Percentiles rank a stretch among this genome's conserved stretches.
Evolutionary conservation across 2,888 invertebrate species (phyloP).

Genomic region (Brassicogethes aeneus): DNA sequence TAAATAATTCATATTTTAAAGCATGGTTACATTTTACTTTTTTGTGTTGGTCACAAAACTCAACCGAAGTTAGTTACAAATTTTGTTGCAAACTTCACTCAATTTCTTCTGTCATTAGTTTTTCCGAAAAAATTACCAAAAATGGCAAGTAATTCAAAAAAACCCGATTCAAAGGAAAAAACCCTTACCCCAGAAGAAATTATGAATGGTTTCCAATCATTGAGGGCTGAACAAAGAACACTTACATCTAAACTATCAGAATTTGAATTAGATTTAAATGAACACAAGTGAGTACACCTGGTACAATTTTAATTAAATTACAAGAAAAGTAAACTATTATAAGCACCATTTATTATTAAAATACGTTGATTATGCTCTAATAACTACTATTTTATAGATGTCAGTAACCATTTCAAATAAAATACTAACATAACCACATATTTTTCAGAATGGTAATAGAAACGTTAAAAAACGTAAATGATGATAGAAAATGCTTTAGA

Average conservation of each 20-base stretch:
- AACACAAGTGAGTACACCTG: constrained; percentile 73
- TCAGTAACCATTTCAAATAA: constrained; percentile 4
- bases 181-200: constrained; percentile 66
- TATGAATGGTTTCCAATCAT: constrained; percentile 74
- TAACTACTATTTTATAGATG: background rate
- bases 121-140: too few species aligned
- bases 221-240: constrained; percentile 80
- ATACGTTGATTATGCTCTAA: too few species aligned
- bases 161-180: constrained; percentile 40
- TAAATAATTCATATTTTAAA: too few species aligned
- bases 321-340: background rate
- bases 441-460: constrained; percentile 85
- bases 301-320: background rate
- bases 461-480: constrained; percentile 78
- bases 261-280: constrained; percentile 88
- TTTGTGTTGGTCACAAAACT: too few species aligned
- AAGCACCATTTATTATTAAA: background rate
- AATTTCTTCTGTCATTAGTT: too few species aligned
- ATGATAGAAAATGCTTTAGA: constrained; percentile 80
- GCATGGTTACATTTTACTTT: too few species aligned
- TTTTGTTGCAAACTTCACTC: too few species aligned
- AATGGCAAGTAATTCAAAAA: constrained; percentile 39
- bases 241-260: constrained; percentile 84
- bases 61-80: too few species aligned
- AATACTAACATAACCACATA: too few species aligned